Base-by-base conservation (phyloP, 2,888 invertebrate genomes). In the Drosophila formosana region DNA sequence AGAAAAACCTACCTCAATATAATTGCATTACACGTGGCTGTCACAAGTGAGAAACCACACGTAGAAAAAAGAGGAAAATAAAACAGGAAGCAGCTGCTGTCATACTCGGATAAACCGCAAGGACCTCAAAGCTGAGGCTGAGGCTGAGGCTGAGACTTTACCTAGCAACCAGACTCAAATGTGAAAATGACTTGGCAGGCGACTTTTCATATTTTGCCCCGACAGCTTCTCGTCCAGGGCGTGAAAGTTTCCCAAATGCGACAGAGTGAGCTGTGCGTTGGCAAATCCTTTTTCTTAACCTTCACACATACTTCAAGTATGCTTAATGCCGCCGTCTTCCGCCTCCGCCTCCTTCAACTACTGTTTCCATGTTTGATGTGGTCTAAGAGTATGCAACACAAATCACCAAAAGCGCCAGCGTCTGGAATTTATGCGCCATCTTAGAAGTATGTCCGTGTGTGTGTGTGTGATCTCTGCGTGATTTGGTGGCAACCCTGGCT, bases 351-450 rank as follows among this genome's bases (percentile, higher is more conserved):
- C 51, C 46, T 37, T 43, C 52, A 52, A 9, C 18, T 23, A 13
- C 39, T 51, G 46, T 64, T 67, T 13, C 49, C 53, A 75, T 69
- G 84, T 83, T 83, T 88, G 83, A 86, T 83, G 83, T 86, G 83
- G 83, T 83, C 84, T 83, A 9, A 43, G 64, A 50, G 69, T 58
- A 67, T 62, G 84, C 68, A 66, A 64, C 84, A 89, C 89, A 83
- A 83, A 88, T 83, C 83, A 88, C 75, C 72, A 75, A 57, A 57
- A 67, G 71, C 72, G 52, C 43, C 67, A 56, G 58, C 57, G 82
- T 88, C 84, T 87, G 87, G 89, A 84, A 88, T 89, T 84, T 88
- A 88, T 84, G 89, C 82, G 81, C 63, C 76, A 70, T 78, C 78
- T 69, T 67, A 53, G 75, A 61, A 64, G 39, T 41, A 18, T 41